Percentiles rank a stretch among this genome's conserved stretches.
These are phyloP conservation scores for Moxostoma hubbsi DNA, from an alignment of 2,797 vertebrate genomes.

Conservation along the genomic window DNA sequence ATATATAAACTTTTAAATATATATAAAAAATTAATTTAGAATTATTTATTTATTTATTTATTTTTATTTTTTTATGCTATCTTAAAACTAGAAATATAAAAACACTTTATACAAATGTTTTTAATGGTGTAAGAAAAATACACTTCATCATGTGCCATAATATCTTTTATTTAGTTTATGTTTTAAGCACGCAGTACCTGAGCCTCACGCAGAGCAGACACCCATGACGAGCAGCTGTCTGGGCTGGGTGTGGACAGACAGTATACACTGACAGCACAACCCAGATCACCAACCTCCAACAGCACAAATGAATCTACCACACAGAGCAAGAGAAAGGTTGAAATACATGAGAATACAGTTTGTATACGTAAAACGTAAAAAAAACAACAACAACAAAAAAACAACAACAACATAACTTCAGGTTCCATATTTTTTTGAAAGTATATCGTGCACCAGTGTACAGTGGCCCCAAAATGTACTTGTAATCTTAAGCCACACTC, in stretches of 20 bases:
- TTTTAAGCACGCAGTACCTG: slow-evolving; percentile 67
- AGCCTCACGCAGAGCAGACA: slow-evolving; percentile 74
- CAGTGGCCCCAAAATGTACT: too few relatives aligned
- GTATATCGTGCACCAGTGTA: background rate
- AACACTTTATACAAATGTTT: too few relatives aligned
- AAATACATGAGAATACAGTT: background rate
- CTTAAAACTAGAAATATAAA: too few relatives aligned
- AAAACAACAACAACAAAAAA: background rate
- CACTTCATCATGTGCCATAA: background rate
- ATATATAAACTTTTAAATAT: too few relatives aligned
- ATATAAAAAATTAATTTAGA: too few relatives aligned
- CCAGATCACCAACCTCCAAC: slow-evolving; percentile 81
- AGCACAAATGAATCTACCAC: slow-evolving; percentile 80
- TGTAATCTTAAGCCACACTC: too few relatives aligned
- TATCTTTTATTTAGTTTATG: slow-evolving; percentile 6
- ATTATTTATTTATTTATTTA: too few relatives aligned
- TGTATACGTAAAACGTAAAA: background rate
- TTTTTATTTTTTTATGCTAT: too few relatives aligned
- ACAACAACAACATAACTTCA: background rate
- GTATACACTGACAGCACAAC: slow-evolving; percentile 77
- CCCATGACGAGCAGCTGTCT: slow-evolving; percentile 75
- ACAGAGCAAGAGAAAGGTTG: slow-evolving; percentile 21
- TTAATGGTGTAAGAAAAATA: too few relatives aligned
- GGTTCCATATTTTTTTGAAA: background rate
- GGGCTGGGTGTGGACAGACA: slow-evolving; percentile 72